Percentiles rank a stretch among this genome's conserved stretches.
These are phyloP conservation scores for Enteromius argenteus DNA, from an alignment of 2,797 vertebrate genomes.

Conservation along the genomic window DNA sequence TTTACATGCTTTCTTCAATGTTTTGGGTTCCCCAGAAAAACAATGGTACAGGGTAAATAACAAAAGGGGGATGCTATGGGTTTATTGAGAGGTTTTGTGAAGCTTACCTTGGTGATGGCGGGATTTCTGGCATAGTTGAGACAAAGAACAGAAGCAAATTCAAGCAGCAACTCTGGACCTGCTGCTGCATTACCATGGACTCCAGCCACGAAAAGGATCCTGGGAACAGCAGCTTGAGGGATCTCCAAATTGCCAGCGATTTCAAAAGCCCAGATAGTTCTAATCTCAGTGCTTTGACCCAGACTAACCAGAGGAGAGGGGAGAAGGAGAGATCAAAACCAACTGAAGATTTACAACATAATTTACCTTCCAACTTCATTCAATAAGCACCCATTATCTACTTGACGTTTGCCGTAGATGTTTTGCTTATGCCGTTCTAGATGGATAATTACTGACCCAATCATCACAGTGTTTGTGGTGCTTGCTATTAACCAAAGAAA, in stretches of 20 bases:
- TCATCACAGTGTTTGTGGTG: background rate
- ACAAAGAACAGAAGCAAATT: slow-evolving; percentile 92
- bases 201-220: slow-evolving; percentile 92
- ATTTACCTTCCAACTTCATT: background rate
- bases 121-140: slow-evolving; percentile 92
- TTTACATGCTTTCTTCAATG: background rate
- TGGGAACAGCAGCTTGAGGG: slow-evolving; percentile 86
- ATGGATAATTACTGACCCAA: background rate
- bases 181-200: slow-evolving; percentile 94
- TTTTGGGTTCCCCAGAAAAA: background rate
- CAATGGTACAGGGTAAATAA: background rate
- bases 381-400: background rate
- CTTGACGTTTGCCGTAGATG: background rate
- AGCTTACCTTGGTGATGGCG: slow-evolving; percentile 87
- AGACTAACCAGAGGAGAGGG: slow-evolving; percentile 75
- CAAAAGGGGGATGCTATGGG: background rate
- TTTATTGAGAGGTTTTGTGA: background rate
- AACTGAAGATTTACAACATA: background rate
- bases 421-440: background rate
- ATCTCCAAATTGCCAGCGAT: slow-evolving; percentile 90
- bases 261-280: slow-evolving; percentile 92
- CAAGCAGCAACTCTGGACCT: slow-evolving; percentile 92
- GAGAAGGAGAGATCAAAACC: background rate
- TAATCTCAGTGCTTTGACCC: slow-evolving; percentile 90
- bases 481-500: background rate